A percentile compares a stretch with the other conserved stretches of the same genome.
These are phyloP conservation scores for Hyles euphorbiae DNA, from an alignment of 1,140 invertebrate genomes.

Conservation along the genomic window DNA sequence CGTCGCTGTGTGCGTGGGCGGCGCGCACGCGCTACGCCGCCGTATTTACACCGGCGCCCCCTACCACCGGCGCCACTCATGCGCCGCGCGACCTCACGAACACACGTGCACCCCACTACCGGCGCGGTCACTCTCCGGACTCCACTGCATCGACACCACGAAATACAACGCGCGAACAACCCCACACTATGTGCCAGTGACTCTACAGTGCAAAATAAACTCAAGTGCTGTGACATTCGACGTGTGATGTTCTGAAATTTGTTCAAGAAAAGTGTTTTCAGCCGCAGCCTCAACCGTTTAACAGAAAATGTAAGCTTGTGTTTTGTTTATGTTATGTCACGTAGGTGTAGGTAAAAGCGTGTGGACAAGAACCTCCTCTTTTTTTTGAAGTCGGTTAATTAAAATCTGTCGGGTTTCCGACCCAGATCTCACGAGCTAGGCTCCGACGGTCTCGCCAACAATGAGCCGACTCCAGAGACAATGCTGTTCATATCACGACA, in stretches of 20 bases:
- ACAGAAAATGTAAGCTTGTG: slow-evolving; percentile 65
- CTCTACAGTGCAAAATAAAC: slow-evolving; percentile 42
- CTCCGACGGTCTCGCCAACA: slow-evolving; percentile 27
- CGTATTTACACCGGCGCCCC: slow-evolving; percentile 68
- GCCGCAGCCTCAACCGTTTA: slow-evolving; percentile 68
- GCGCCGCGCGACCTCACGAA: slow-evolving; percentile 58
- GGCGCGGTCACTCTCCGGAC: slow-evolving; percentile 37
- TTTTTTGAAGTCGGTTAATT: too few relatives aligned
- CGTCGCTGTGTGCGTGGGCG: slow-evolving; percentile 47
- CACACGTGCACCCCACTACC: slow-evolving; percentile 64
- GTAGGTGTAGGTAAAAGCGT: slow-evolving; percentile 7
- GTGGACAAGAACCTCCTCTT: too few relatives aligned
- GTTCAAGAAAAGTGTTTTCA: slow-evolving; percentile 40
- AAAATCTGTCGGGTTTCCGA: slow-evolving; percentile 39
- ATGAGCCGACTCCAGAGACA: slow-evolving; percentile 46
- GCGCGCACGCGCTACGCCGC: slow-evolving; percentile 54
- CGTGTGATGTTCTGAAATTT: slow-evolving; percentile 64
- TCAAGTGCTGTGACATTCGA: slow-evolving; percentile 54
- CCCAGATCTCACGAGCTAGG: slow-evolving; percentile 61
- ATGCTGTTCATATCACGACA: slow-evolving; percentile 53
- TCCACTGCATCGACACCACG: slow-evolving; percentile 27
- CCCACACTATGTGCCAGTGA: slow-evolving; percentile 61
- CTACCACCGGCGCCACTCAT: slow-evolving; percentile 69
- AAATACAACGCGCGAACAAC: slow-evolving; percentile 26
- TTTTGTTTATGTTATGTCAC: slow-evolving; percentile 30